phyloP scores from a whole-genome alignment of 1,140 invertebrate species.

The Drosophila obscura region DNA sequence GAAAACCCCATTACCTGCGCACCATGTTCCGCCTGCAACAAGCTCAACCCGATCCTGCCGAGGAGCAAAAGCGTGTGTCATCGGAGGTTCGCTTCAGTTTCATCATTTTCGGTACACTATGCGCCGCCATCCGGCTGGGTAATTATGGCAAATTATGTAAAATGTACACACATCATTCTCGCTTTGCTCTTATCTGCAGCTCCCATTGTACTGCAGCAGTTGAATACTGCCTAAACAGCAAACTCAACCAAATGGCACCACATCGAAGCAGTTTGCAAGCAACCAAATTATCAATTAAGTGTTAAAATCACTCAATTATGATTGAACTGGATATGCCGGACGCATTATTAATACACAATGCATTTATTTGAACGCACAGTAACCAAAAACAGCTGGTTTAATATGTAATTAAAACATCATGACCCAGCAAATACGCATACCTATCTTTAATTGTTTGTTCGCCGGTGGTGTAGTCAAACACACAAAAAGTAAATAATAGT shows the following conservation, averaged over 20 bases:
- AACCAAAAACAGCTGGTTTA: conserved; percentile 1
- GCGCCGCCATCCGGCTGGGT: conserved; percentile 71
- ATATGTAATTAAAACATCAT: conserved; percentile 4
- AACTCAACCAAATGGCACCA: conserved; percentile 2
- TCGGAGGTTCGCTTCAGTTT: conserved; percentile 75
- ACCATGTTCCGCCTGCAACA: conserved; percentile 79
- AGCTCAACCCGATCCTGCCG: conserved; percentile 79
- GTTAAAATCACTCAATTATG: conserved; percentile 9
- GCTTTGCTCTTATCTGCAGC: conserved; percentile 33
- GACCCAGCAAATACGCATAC: too few relatives aligned
- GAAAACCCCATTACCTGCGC: background rate
- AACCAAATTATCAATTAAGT: conserved; percentile 8
- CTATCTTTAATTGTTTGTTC: too few relatives aligned
- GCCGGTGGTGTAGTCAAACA: too few relatives aligned
- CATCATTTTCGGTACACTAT: conserved; percentile 62
- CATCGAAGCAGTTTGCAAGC: conserved; percentile 8
- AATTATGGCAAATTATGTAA: conserved; percentile 56
- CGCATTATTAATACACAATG: conserved; percentile 32
- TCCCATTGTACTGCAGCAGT: conserved; percentile 57
- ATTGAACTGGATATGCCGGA: background rate
- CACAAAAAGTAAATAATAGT: conserved; percentile 13
- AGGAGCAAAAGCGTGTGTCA: conserved; percentile 73
- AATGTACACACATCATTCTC: conserved; percentile 19
- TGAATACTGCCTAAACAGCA: conserved; percentile 52
- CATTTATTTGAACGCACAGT: conserved; percentile 59